Evolutionary conservation across 2,797 vertebrate genomes (phyloP).

Genomic region (Sciaenops ocellatus): DNA sequence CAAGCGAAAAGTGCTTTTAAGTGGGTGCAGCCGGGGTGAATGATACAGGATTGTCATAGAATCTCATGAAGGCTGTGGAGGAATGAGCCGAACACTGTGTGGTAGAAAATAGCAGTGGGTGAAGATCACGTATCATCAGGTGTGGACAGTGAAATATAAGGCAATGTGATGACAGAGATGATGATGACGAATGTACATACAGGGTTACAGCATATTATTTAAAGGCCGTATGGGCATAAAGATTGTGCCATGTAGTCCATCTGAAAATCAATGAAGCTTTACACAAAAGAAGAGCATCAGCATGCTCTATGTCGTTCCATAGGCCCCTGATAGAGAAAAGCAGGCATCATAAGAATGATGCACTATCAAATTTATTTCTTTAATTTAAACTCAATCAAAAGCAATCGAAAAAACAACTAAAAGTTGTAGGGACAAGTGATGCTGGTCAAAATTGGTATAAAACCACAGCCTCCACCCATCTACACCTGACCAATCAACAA

Average conservation of each 20-base stretch:
- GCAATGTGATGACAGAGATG: neutral
- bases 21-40: conserved; percentile 48
- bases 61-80: conserved; percentile 8
- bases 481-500: no score
- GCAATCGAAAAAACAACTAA: no score
- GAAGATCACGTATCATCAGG: conserved; percentile 3
- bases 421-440: no score
- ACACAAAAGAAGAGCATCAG: no score
- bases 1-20: conserved; percentile 57
- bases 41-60: conserved; percentile 38
- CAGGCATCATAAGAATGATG: no score
- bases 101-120: conserved; percentile 3
- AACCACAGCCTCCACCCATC: no score
- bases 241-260: neutral
- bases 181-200: conserved; percentile 12
- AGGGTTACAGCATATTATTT: neutral
- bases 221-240: neutral
- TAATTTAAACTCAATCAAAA: no score
- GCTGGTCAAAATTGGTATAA: no score
- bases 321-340: no score
- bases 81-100: neutral
- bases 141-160: conserved; percentile 6
- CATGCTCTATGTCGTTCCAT: no score
- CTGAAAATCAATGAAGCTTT: neutral
- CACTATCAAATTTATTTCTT: no score